Percentiles rank a stretch among this genome's conserved stretches.
phyloP scores from a whole-genome alignment of 2,113 vertebrate genomes.

The Macquaria ambigua region DNA sequence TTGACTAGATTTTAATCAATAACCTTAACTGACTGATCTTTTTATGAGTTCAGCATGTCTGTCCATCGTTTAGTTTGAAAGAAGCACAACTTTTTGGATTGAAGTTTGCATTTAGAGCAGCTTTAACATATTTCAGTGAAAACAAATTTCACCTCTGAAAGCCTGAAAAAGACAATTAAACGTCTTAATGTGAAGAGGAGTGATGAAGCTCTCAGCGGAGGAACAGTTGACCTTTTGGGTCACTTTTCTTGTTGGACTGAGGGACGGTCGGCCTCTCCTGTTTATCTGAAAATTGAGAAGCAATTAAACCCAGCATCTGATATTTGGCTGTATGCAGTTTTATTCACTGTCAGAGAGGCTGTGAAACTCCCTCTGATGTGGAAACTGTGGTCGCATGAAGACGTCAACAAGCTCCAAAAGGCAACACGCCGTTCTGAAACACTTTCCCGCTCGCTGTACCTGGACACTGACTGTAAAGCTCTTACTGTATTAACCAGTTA shows the following conservation, averaged over 20 bases:
- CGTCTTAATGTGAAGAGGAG: not conserved
- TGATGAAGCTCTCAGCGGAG: not conserved
- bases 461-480: conserved; percentile 44
- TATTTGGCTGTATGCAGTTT: conserved; percentile 27
- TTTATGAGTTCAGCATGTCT: not conserved
- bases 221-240: not conserved
- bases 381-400: conserved; percentile 73
- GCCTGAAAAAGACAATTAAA: not conserved
- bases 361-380: conserved; percentile 80
- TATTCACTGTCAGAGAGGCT: conserved; percentile 51
- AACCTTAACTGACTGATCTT: not conserved
- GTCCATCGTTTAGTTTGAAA: not conserved
- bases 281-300: not conserved
- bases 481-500: not conserved
- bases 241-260: not conserved
- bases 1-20: conserved; percentile 1
- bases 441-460: conserved; percentile 38
- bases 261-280: not conserved
- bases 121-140: not conserved
- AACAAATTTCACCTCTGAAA: not conserved
- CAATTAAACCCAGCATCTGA: conserved; percentile 1
- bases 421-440: conserved; percentile 9
- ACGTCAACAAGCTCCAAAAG: conserved; percentile 51
- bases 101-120: not conserved
- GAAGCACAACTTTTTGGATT: not conserved